phyloP scores from a whole-genome alignment of 1,140 invertebrate genomes.

The Hyles euphorbiae region DNA sequence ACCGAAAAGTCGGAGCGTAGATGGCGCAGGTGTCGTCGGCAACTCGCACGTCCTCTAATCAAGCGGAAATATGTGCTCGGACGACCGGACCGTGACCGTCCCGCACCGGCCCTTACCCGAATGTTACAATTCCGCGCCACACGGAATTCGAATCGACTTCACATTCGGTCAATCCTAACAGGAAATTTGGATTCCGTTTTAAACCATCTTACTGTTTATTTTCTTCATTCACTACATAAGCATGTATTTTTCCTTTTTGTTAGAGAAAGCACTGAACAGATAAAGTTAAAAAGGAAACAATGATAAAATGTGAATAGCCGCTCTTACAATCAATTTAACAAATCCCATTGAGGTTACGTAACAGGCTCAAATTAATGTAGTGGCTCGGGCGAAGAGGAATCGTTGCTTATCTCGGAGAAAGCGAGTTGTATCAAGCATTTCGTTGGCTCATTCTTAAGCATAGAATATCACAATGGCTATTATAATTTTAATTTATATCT shows the following conservation, averaged over 20 bases:
- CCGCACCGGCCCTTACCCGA: slow-evolving; percentile 36
- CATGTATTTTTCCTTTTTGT: neutral
- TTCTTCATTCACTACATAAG: slow-evolving; percentile 24
- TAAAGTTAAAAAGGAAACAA: slow-evolving; percentile 29
- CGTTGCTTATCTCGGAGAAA: slow-evolving; percentile 54
- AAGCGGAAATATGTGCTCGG: slow-evolving; percentile 63
- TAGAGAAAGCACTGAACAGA: neutral
- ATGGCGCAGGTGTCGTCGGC: slow-evolving; percentile 53
- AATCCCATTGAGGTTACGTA: slow-evolving; percentile 41
- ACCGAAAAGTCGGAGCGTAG: slow-evolving; percentile 46
- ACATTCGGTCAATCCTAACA: slow-evolving; percentile 28
- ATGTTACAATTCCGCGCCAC: slow-evolving; percentile 25
- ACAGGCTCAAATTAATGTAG: slow-evolving; percentile 54
- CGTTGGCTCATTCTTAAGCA: too few relatives aligned
- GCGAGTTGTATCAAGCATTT: slow-evolving; percentile 24
- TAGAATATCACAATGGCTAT: too few relatives aligned
- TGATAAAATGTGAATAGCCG: slow-evolving; percentile 38
- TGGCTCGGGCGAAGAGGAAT: slow-evolving; percentile 47
- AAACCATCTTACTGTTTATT: slow-evolving; percentile 24
- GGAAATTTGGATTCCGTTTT: slow-evolving; percentile 32
- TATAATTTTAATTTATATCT: too few relatives aligned
- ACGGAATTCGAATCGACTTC: slow-evolving; percentile 43
- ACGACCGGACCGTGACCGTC: slow-evolving; percentile 26
- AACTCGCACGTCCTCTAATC: slow-evolving; percentile 56
- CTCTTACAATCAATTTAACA: slow-evolving; percentile 53